Conservation (phyloP, 2,888 invertebrate genomes). For the Nemotelus nigrinus region DNA sequence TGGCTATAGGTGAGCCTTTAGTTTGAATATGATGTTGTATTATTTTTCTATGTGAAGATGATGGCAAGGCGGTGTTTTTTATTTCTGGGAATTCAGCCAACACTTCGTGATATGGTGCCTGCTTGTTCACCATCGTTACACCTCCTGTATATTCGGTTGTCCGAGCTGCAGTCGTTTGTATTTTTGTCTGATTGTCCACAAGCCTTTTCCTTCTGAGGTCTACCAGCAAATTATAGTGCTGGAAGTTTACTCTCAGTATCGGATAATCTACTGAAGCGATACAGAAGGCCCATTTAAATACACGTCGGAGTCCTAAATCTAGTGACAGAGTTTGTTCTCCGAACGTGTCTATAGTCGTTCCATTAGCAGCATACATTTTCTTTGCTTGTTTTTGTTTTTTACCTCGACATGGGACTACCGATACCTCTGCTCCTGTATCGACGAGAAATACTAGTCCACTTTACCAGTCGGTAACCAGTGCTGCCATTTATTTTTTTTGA, state of each 20-base stretch:
- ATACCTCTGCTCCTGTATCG: constrained; percentile 23
- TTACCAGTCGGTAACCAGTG: not conserved
- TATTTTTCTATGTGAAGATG: not conserved
- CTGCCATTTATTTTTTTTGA: no score
- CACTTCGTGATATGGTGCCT: not conserved
- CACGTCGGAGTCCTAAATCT: not conserved
- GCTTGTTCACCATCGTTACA: not conserved
- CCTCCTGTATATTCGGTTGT: not conserved
- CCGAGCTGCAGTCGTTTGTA: not conserved
- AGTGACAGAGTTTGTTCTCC: not conserved
- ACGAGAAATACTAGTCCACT: not conserved
- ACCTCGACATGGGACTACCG: not conserved
- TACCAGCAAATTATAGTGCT: not conserved
- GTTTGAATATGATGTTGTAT: constrained; percentile 14
- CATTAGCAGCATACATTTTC: constrained; percentile 11
- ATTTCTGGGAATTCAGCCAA: not conserved
- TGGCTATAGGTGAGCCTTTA: not conserved
- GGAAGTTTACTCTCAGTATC: constrained; percentile 13
- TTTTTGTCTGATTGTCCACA: not conserved
- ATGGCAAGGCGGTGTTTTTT: not conserved
- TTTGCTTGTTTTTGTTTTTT: not conserved
- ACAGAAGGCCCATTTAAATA: no score
- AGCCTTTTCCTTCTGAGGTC: not conserved
- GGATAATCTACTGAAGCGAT: not conserved
- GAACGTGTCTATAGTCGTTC: constrained; percentile 9